Percentiles rank a stretch among this genome's conserved stretches.
Conservation (phyloP, 2,888 invertebrate species). For the Silvanus unidentatus region DNA sequence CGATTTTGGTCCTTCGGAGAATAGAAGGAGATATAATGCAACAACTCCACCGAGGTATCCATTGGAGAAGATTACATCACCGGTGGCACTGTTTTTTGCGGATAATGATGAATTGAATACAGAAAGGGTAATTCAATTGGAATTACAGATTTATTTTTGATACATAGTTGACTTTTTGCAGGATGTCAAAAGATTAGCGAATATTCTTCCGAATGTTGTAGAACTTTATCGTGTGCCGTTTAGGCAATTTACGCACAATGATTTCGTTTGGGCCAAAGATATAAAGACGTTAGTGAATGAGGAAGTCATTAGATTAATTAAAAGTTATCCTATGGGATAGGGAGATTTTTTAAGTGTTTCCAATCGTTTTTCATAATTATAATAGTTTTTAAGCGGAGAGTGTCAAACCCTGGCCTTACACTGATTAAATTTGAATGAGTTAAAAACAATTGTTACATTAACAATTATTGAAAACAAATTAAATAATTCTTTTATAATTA, state of each 20-base stretch:
- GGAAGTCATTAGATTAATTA: neutral
- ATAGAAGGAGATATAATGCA: constrained; percentile 34
- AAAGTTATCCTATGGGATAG: no score
- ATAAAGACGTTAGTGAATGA: constrained; percentile 34
- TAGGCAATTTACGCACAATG: constrained; percentile 14
- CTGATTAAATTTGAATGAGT: no score
- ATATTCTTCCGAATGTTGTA: constrained; percentile 13
- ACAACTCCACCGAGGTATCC: constrained; percentile 44
- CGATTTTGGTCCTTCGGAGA: constrained; percentile 48
- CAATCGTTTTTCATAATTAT: no score
- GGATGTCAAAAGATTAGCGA: constrained; percentile 11
- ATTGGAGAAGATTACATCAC: constrained; percentile 38
- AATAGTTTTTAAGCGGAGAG: no score
- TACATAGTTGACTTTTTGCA: constrained; percentile 7
- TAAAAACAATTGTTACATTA: no score
- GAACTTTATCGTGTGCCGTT: constrained; percentile 11
- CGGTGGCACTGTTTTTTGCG: constrained; percentile 45
- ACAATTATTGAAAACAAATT: no score
- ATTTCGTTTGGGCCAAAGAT: constrained; percentile 29
- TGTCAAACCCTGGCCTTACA: no score
- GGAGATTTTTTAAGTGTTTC: no score
- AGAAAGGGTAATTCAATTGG: constrained; percentile 28
- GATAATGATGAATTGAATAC: constrained; percentile 48
- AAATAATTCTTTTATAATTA: no score
- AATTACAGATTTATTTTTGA: neutral